Percentiles rank a stretch among this genome's conserved stretches.
These are phyloP conservation scores for Drosophila borealis DNA, from an alignment of 2,888 invertebrate genomes.

Conservation along the genomic window DNA sequence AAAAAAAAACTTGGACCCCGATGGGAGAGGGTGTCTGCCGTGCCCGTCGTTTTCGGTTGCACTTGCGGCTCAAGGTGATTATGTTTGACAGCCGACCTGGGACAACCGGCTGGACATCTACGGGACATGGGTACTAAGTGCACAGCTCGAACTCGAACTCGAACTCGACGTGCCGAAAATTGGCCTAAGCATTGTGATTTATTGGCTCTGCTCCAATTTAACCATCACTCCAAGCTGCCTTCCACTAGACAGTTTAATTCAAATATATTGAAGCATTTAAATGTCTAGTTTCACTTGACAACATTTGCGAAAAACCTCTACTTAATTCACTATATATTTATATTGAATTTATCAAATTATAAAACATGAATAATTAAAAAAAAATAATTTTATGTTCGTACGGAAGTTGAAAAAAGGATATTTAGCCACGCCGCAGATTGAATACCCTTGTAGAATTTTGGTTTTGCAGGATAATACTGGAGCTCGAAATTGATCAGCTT, in stretches of 20 bases:
- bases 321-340: too few species aligned
- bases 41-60: constrained; percentile 20
- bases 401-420: too few species aligned
- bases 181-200: constrained; percentile 57
- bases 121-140: constrained; percentile 73
- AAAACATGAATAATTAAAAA: too few species aligned
- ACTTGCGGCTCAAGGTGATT: constrained; percentile 72
- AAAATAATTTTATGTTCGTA: too few species aligned
- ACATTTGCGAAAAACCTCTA: too few species aligned
- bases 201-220: constrained; percentile 32
- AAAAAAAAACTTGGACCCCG: constrained; percentile 37
- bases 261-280: too few species aligned
- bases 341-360: too few species aligned
- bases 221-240: not conserved
- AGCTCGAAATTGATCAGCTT: too few species aligned
- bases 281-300: too few species aligned
- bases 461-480: too few species aligned
- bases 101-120: constrained; percentile 61
- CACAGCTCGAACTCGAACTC: constrained; percentile 20
- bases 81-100: constrained; percentile 78
- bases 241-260: constrained; percentile 3
- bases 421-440: too few species aligned
- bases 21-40: constrained; percentile 44
- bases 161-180: constrained; percentile 48
- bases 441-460: too few species aligned